phyloP scores from a whole-genome alignment of 2,797 vertebrate species.

The Benthosema pterotum region DNA sequence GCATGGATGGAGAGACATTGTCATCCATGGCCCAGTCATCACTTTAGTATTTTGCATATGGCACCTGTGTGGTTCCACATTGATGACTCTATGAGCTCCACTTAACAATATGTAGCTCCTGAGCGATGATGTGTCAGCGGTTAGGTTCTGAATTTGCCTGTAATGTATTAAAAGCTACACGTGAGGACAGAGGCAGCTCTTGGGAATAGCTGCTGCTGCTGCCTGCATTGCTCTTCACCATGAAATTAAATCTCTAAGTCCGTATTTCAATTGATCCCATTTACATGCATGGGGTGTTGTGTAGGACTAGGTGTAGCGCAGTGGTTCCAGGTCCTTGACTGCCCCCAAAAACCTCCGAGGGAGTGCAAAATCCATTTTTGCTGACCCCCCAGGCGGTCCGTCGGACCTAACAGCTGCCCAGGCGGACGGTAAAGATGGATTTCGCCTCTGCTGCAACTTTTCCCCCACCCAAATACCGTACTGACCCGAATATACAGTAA shows the following conservation, averaged over 20 bases:
- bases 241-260: background rate
- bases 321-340: no score
- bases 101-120: constrained; percentile 28
- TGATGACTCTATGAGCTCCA: constrained; percentile 48
- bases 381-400: no score
- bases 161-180: constrained; percentile 61
- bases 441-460: no score
- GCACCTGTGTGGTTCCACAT: constrained; percentile 76
- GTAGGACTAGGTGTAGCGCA: no score
- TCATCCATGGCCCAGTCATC: constrained; percentile 39
- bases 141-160: constrained; percentile 69
- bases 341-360: no score
- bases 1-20: constrained; percentile 22
- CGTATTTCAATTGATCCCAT: no score
- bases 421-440: no score
- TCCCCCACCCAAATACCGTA: no score
- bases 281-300: no score
- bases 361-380: no score
- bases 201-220: constrained; percentile 45
- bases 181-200: constrained; percentile 47
- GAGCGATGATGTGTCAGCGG: constrained; percentile 44
- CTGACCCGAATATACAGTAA: no score
- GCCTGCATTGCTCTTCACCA: constrained; percentile 24
- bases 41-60: constrained; percentile 39
- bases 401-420: no score